A percentile compares a stretch with the other conserved stretches of the same genome.
phyloP scores from a whole-genome alignment of 2,797 vertebrate genomes.

The Amblyraja radiata region DNA sequence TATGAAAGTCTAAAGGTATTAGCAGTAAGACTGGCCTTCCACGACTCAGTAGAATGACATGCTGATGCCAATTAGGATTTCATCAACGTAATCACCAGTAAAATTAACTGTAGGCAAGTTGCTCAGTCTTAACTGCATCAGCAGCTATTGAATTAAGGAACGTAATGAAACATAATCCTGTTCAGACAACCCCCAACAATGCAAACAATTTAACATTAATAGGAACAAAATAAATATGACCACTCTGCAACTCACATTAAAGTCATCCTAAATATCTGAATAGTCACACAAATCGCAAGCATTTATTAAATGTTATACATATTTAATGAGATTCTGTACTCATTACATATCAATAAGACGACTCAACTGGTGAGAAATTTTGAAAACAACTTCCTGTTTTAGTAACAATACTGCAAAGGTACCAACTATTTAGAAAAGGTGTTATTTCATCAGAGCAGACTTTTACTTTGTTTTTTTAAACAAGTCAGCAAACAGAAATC shows the following conservation, averaged over 20 bases:
- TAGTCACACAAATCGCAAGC: background rate
- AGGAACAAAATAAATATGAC: background rate
- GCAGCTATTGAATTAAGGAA: slow-evolving; percentile 13
- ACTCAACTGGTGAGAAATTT: background rate
- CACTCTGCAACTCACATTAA: background rate
- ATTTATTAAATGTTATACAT: background rate
- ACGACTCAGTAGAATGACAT: background rate
- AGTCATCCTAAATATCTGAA: background rate
- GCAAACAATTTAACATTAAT: background rate
- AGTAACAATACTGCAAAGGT: background rate
- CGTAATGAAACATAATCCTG: slow-evolving; percentile 23
- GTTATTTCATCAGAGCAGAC: background rate
- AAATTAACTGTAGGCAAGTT: slow-evolving; percentile 27
- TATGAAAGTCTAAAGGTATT: slow-evolving; percentile 24
- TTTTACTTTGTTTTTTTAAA: background rate
- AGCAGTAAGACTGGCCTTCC: background rate
- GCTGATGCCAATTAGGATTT: slow-evolving; percentile 9
- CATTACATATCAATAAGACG: background rate
- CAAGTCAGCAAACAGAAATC: background rate
- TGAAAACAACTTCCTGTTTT: background rate
- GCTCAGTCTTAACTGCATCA: background rate
- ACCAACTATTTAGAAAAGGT: background rate
- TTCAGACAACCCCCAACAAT: background rate
- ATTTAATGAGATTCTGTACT: background rate
- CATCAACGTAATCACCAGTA: slow-evolving; percentile 13